phyloP scores from a whole-genome alignment of 2,113 vertebrate genomes.

The Heptranchias perlo region DNA sequence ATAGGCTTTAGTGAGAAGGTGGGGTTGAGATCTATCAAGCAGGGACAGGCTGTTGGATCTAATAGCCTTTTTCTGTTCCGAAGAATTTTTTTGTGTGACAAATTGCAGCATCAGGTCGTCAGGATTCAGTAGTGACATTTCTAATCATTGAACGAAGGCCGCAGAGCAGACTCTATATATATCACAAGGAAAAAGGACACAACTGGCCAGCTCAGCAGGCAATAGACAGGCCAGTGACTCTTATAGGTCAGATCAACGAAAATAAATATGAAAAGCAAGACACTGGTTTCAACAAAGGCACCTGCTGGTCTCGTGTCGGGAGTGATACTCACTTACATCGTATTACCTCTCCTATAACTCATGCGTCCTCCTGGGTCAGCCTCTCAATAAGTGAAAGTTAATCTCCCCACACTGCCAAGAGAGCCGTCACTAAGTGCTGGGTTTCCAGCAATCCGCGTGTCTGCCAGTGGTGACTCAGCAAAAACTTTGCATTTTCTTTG shows the following conservation, averaged over 20 bases:
- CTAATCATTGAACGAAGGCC: slow-evolving; percentile 30
- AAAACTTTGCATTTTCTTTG: not conserved
- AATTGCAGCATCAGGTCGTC: slow-evolving; percentile 25
- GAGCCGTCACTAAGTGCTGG: not conserved
- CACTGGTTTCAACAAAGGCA: slow-evolving; percentile 22
- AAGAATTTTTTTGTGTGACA: not conserved
- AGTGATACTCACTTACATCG: not conserved
- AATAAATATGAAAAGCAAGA: slow-evolving; percentile 33
- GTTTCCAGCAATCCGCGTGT: slow-evolving; percentile 25
- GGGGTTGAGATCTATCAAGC: not conserved
- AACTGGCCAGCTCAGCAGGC: not conserved
- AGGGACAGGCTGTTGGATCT: not conserved
- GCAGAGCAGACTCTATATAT: not conserved
- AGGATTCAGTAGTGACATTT: slow-evolving; percentile 15
- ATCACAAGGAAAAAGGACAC: not conserved
- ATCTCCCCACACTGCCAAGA: slow-evolving; percentile 24
- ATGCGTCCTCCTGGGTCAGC: not conserved
- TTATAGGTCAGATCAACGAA: not conserved
- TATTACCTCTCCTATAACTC: slow-evolving; percentile 18
- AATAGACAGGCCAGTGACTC: not conserved
- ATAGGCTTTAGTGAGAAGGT: not conserved
- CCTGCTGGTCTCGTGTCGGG: slow-evolving; percentile 3
- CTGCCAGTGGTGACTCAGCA: not conserved
- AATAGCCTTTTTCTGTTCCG: not conserved
- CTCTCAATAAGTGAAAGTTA: slow-evolving; percentile 14